These are phyloP conservation scores for Caenorhabditis latens DNA, from an alignment of 1,140 invertebrate genomes.

Conservation along the genomic window DNA sequence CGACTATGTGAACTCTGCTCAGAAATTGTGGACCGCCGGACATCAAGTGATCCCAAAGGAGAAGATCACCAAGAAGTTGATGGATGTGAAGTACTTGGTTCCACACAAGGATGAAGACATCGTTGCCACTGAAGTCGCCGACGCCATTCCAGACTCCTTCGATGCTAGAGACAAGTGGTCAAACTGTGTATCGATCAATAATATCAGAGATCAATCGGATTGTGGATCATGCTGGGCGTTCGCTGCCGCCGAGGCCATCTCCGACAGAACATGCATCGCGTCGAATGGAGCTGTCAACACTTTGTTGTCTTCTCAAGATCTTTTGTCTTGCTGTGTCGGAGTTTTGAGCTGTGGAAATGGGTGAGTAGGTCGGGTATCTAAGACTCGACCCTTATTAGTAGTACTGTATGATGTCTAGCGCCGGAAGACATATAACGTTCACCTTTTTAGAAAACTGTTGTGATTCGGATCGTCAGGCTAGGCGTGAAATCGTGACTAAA, in stretches of 20 bases:
- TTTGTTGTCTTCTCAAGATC: conserved; percentile 86
- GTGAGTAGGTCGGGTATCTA: background rate
- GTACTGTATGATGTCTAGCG: no score
- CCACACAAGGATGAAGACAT: conserved; percentile 45
- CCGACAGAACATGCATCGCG: conserved; percentile 90
- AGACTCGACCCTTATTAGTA: no score
- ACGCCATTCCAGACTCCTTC: conserved; percentile 43
- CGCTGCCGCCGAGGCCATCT: conserved; percentile 92
- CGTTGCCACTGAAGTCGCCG: conserved; percentile 31
- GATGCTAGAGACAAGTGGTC: conserved; percentile 59
- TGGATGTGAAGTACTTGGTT: conserved; percentile 35
- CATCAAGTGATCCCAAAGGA: conserved; percentile 59
- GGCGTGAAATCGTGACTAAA: no score
- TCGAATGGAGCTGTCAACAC: conserved; percentile 84
- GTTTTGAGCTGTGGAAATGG: conserved; percentile 32
- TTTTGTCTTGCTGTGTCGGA: conserved; percentile 85
- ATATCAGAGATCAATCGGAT: conserved; percentile 61
- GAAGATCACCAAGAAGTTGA: conserved; percentile 50
- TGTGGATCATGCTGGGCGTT: conserved; percentile 82
- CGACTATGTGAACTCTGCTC: conserved; percentile 74
- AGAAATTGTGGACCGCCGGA: conserved; percentile 72
- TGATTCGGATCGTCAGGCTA: no score
- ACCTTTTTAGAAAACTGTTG: no score
- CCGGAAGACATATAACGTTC: no score
- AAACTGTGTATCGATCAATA: conserved; percentile 41